phyloP scores from a whole-genome alignment of 1,140 invertebrate genomes.

The Piezodorus guildinii region DNA sequence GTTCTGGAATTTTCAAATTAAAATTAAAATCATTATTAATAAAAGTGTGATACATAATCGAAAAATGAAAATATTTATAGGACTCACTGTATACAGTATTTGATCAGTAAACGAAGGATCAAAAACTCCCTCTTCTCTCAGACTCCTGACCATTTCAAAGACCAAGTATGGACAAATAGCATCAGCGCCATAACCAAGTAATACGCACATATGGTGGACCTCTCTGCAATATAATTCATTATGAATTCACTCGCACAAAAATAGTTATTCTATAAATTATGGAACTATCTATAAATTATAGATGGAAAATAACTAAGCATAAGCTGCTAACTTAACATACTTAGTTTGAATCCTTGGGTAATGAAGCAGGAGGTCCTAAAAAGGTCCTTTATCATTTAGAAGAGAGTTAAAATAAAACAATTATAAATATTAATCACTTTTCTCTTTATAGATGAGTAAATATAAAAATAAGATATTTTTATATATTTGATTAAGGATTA shows the following conservation, averaged over 20 bases:
- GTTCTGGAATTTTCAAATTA: constrained; percentile 37
- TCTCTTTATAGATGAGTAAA: too few relatives aligned
- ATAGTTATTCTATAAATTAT: constrained; percentile 2
- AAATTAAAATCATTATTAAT: background rate
- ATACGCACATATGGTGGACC: constrained; percentile 92
- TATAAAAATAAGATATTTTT: too few relatives aligned
- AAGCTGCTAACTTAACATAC: too few relatives aligned
- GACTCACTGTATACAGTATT: constrained; percentile 64
- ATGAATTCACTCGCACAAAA: too few relatives aligned
- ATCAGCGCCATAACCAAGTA: constrained; percentile 94
- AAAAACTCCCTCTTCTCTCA: constrained; percentile 71
- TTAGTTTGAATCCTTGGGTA: too few relatives aligned
- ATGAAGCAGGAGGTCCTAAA: too few relatives aligned
- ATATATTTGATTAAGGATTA: too few relatives aligned
- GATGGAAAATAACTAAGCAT: too few relatives aligned
- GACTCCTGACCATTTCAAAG: constrained; percentile 75
- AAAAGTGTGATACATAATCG: background rate
- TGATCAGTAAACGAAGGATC: constrained; percentile 64
- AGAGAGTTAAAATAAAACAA: too few relatives aligned
- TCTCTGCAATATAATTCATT: constrained; percentile 42
- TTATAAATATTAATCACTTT: too few relatives aligned
- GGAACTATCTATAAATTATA: too few relatives aligned
- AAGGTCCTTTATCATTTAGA: too few relatives aligned
- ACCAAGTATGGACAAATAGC: constrained; percentile 95
- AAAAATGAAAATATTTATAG: background rate